Evolutionary conservation across 2,113 vertebrate species (phyloP), one percentile per base, ranked within the genome.

Genomic region (Melanocharis versteri): DNA sequence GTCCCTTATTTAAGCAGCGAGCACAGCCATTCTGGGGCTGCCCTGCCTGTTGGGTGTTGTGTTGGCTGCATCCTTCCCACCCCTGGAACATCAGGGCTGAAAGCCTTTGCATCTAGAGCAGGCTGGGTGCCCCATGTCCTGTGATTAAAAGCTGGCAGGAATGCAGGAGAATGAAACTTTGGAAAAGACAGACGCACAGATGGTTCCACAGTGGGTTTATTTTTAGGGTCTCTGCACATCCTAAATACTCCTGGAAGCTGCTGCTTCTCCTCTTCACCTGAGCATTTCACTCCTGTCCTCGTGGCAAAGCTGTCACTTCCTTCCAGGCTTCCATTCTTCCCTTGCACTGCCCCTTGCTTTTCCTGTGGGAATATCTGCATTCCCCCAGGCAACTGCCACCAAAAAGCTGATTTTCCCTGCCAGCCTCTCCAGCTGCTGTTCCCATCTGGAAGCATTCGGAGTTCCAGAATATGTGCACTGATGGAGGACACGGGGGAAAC

Each of bases 361-460:
- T 86, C 76, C 62, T 50, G 37, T 50, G 88, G 69, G 90, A 65
- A 62, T 75, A 92, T 94, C 85, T 73, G 0, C 61, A 50, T 84
- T 81, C 81, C 70, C 40, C 48, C 39, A 81, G 53, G 77, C 57
- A 77, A 8, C 57, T 93, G 57, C 76, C 83, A 89, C 66, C 68
- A 53, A 58, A 54, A 11, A 54, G 35, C 11, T 82, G 39, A 2
- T 90, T 94, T 85, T 78, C 53, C 37, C 77, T 92, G 73, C 94
- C 85, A 95, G 5, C 60, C 58, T 89, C 62, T 87, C 81, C 93
- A 93, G 88, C 68, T 96, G 92, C 40, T 64, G 88, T 85, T 87
- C 69, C 80, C 80, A 80, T 95, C 89, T 89, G 81, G 64, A 87
- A 73, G 61, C 47, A 2, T 78, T 20, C 70, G 81, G 30, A 85